Evolutionary conservation across 2,113 vertebrate genomes (phyloP).

Genomic region (Aphyosemion australe): DNA sequence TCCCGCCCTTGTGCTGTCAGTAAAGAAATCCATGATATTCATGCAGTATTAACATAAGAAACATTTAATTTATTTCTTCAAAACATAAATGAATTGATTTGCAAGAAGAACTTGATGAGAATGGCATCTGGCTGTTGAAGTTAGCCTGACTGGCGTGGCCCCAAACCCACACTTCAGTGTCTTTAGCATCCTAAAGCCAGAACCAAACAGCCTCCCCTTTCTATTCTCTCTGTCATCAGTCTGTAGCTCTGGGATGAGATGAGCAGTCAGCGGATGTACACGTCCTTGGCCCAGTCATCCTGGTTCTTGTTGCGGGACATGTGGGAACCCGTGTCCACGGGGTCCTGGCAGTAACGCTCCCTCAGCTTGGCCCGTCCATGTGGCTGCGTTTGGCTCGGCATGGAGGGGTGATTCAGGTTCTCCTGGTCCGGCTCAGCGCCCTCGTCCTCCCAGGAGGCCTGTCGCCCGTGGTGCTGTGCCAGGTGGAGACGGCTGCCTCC

Average conservation of each 20-base stretch:
- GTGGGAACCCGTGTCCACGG: conserved; percentile 77
- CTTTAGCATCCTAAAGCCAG: conserved; percentile 12
- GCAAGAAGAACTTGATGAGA: conserved; percentile 59
- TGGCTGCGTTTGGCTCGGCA: conserved; percentile 70
- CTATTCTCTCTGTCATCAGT: conserved; percentile 14
- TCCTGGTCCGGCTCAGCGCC: conserved; percentile 87
- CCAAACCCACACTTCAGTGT: conserved; percentile 47
- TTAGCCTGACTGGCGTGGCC: conserved; percentile 62
- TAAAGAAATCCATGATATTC: conserved; percentile 70
- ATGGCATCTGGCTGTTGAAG: conserved; percentile 67
- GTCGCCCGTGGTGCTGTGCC: conserved; percentile 79
- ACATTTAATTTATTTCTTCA: conserved; percentile 55
- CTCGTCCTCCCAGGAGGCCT: conserved; percentile 88
- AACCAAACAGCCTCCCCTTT: not conserved
- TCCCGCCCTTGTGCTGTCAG: conserved; percentile 71
- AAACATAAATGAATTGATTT: conserved; percentile 65
- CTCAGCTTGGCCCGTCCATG: conserved; percentile 86
- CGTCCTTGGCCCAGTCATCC: conserved; percentile 90
- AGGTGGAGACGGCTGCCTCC: conserved; percentile 73
- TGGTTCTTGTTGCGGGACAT: conserved; percentile 83
- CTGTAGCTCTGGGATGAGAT: conserved; percentile 19
- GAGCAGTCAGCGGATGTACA: conserved; percentile 87
- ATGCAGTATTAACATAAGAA: conserved; percentile 79
- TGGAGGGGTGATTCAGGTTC: conserved; percentile 82
- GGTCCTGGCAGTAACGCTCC: conserved; percentile 84